phyloP scores from a whole-genome alignment of 1,140 invertebrate species.

The Physella acuta region DNA sequence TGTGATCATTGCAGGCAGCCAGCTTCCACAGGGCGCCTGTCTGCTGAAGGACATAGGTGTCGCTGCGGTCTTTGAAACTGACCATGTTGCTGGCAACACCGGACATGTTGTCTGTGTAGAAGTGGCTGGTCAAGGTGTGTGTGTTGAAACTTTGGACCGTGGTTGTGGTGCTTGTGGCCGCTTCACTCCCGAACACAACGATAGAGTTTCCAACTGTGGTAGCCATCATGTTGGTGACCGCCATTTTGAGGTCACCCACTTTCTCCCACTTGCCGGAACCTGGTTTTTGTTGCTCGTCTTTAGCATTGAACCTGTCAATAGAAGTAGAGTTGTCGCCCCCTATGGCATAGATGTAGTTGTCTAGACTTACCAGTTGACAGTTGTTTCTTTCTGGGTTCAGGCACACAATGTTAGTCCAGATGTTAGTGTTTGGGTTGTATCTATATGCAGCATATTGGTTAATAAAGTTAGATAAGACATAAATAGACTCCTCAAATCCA shows the following conservation, averaged over 20 bases:
- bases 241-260: neutral
- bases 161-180: neutral
- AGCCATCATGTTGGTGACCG: neutral
- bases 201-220: neutral
- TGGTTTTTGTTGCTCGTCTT: neutral
- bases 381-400: neutral
- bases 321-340: neutral
- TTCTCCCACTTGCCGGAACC: neutral
- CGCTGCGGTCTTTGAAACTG: neutral
- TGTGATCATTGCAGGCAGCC: neutral
- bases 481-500: neutral
- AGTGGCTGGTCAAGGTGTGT: neutral
- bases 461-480: neutral
- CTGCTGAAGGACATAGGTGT: neutral
- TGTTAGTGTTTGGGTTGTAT: neutral
- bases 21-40: neutral
- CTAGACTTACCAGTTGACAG: neutral
- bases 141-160: neutral
- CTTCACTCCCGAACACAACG: neutral
- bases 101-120: too few species aligned
- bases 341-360: constrained; percentile 5
- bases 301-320: neutral
- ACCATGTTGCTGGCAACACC: too few species aligned
- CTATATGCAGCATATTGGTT: neutral
- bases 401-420: neutral